Conservation (phyloP, 2,113 vertebrate species). For the Phyllopteryx taeniolatus region DNA sequence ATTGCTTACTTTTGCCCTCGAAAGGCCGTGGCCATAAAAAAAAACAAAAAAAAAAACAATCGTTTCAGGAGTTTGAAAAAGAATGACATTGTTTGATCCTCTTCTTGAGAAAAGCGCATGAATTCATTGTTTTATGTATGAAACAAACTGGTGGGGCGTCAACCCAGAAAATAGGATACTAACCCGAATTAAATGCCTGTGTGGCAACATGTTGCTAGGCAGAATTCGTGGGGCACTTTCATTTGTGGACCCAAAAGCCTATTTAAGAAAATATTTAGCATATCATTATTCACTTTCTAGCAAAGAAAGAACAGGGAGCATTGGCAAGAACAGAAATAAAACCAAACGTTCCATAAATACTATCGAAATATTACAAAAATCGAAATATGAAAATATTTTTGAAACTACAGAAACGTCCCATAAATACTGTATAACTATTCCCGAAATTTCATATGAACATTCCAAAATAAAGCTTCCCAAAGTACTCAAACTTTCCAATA, state of each 20-base stretch:
- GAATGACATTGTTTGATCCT: constrained; percentile 1
- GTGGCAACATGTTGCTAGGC: background rate
- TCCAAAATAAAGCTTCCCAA: no score
- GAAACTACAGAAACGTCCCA: background rate
- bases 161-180: background rate
- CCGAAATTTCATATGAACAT: no score
- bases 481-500: no score
- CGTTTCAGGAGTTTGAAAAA: constrained; percentile 4
- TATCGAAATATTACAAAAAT: background rate
- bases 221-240: background rate
- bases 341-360: background rate
- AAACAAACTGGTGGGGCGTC: background rate
- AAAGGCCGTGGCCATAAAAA: constrained; percentile 25
- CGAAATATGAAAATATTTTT: background rate
- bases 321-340: background rate
- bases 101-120: constrained; percentile 29
- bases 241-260: background rate
- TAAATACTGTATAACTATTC: background rate
- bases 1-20: constrained; percentile 32
- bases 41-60: background rate
- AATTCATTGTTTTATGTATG: background rate
- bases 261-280: background rate
- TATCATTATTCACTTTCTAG: background rate
- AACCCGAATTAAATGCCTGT: background rate
- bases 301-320: background rate